These are phyloP conservation scores for Orius insidiosus DNA, from an alignment of 1,140 invertebrate species.

Conservation along the genomic window DNA sequence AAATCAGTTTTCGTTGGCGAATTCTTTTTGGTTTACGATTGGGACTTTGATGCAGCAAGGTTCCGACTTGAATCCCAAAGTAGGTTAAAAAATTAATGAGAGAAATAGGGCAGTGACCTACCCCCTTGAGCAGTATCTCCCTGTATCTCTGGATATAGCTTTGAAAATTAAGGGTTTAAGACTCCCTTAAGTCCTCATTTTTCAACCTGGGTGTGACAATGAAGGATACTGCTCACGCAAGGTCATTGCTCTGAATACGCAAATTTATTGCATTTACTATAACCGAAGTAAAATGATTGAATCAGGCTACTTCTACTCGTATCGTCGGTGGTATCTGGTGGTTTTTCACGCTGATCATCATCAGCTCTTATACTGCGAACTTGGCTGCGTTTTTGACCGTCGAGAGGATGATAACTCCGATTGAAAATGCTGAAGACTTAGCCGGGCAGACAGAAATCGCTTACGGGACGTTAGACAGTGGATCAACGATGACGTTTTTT, in stretches of 20 bases:
- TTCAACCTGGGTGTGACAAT: too few species aligned
- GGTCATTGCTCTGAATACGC: too few species aligned
- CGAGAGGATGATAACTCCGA: constrained; percentile 89
- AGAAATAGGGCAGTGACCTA: too few species aligned
- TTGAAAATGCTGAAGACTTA: constrained; percentile 87
- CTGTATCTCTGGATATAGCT: background rate
- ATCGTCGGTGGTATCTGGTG: constrained; percentile 95
- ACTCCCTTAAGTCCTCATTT: background rate
- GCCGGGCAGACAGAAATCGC: constrained; percentile 85
- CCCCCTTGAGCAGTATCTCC: too few species aligned
- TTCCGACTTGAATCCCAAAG: constrained; percentile 53
- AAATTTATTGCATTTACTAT: too few species aligned
- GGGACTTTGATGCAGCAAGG: constrained; percentile 73
- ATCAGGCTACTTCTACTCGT: constrained; percentile 85
- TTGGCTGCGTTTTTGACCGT: constrained; percentile 92
- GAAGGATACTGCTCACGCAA: too few species aligned
- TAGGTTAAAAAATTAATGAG: too few species aligned
- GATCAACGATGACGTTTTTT: constrained; percentile 95
- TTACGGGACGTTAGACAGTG: constrained; percentile 82
- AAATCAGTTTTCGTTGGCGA: constrained; percentile 34
- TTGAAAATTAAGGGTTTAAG: background rate
- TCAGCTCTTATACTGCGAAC: constrained; percentile 96
- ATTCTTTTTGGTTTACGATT: constrained; percentile 66
- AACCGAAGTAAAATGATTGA: too few species aligned
- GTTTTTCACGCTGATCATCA: constrained; percentile 98